Evolutionary conservation across 1,140 invertebrate species (phyloP).

Genomic region (Patella vulgata): DNA sequence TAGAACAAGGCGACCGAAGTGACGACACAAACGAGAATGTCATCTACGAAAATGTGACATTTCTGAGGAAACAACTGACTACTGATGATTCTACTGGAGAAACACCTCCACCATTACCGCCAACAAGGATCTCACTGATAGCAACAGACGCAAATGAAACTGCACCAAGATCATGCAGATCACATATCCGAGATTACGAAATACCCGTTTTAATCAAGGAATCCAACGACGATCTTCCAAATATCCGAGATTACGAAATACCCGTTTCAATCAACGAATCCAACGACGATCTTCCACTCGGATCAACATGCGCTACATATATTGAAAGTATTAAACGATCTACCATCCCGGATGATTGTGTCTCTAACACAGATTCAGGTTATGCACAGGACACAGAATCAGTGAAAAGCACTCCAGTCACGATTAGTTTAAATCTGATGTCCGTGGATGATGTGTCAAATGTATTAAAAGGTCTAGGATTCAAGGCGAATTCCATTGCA

Average conservation of each 20-base stretch:
- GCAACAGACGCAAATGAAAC: slow-evolving; percentile 9
- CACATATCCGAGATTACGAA: background rate
- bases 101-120: background rate
- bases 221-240: slow-evolving; percentile 18
- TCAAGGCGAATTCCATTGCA: slow-evolving; percentile 8
- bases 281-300: slow-evolving; percentile 23
- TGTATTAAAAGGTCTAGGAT: slow-evolving; percentile 10
- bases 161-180: no score
- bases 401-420: no score
- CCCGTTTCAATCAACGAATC: background rate
- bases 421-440: background rate
- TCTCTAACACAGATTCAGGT: background rate
- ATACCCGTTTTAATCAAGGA: background rate
- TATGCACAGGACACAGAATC: background rate
- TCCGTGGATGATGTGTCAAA: slow-evolving; percentile 11
- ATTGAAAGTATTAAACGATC: background rate
- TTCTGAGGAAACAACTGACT: slow-evolving; percentile 6
- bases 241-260: background rate
- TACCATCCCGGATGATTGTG: slow-evolving; percentile 3
- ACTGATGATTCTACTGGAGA: background rate
- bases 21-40: no score
- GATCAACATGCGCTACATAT: slow-evolving; percentile 20
- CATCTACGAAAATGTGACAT: background rate
- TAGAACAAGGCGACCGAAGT: no score
- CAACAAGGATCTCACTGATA: background rate